A percentile compares a stretch with the other conserved stretches of the same genome.
Conservation (phyloP, 2,888 invertebrate species). For the Caenorhabditis drosophilae region DNA sequence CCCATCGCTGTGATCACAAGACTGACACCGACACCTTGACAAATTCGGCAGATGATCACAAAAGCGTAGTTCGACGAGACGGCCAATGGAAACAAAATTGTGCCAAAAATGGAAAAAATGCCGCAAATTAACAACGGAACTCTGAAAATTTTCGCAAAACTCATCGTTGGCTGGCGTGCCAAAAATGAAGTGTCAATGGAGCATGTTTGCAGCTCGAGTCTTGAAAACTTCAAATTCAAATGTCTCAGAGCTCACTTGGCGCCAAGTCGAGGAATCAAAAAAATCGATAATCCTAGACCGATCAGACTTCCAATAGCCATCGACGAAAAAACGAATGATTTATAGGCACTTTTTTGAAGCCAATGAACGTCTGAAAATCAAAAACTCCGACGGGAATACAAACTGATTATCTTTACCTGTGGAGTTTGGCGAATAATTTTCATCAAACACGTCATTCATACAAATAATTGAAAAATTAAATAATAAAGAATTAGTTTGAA, state of each 20-base stretch:
- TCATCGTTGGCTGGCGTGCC: not conserved
- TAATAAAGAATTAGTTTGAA: slow-evolving; percentile 18
- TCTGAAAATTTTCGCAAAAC: not conserved
- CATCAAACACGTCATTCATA: slow-evolving; percentile 26
- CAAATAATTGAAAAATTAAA: slow-evolving; percentile 42
- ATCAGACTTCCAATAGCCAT: slow-evolving; percentile 24
- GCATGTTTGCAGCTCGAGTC: no score
- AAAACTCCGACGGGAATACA: no score
- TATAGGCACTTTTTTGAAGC: slow-evolving; percentile 23
- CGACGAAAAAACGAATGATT: slow-evolving; percentile 27
- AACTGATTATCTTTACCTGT: slow-evolving; percentile 1
- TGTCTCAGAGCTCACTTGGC: slow-evolving; percentile 1
- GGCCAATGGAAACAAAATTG: slow-evolving; percentile 27
- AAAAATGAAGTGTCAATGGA: not conserved
- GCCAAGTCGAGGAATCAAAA: slow-evolving; percentile 17
- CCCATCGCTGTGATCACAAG: slow-evolving; percentile 26
- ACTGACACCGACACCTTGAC: slow-evolving; percentile 28
- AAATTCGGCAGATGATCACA: slow-evolving; percentile 16
- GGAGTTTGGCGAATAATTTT: not conserved
- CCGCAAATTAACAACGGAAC: slow-evolving; percentile 8
- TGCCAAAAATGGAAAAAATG: slow-evolving; percentile 18
- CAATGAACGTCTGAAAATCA: slow-evolving; percentile 17
- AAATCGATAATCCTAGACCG: slow-evolving; percentile 23
- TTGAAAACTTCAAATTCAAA: no score
- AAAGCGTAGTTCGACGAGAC: slow-evolving; percentile 5